Conservation (phyloP, 1,140 invertebrate genomes). For the Eupeodes corollae region DNA sequence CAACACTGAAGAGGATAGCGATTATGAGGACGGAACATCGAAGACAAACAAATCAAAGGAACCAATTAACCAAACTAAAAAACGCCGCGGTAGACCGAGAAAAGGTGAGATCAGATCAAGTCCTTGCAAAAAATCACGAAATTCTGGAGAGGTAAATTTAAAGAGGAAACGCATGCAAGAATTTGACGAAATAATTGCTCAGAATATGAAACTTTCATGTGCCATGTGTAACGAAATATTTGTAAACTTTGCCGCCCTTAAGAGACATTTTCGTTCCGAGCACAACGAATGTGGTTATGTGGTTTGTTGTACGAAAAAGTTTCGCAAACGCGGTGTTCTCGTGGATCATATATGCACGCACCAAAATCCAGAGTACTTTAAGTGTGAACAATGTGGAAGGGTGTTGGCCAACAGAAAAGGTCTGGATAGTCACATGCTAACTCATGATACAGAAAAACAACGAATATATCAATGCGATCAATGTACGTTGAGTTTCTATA, state of each 20-base stretch:
- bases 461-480: slow-evolving; percentile 20
- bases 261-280: no score
- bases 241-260: neutral
- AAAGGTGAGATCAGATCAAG: no score
- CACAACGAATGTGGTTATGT: slow-evolving; percentile 2
- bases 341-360: slow-evolving; percentile 1
- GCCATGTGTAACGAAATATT: neutral
- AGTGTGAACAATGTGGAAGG: slow-evolving; percentile 2
- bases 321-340: neutral
- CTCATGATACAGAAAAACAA: slow-evolving; percentile 8
- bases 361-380: slow-evolving; percentile 2
- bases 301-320: slow-evolving; percentile 2
- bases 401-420: neutral
- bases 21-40: neutral
- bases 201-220: slow-evolving; percentile 1
- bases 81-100: no score
- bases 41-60: neutral
- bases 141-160: no score
- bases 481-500: slow-evolving; percentile 23
- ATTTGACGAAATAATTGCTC: neutral
- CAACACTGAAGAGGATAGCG: neutral
- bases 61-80: no score
- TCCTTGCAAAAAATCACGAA: no score
- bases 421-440: neutral
- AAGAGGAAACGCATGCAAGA: neutral